Conservation (phyloP, 2,797 vertebrate genomes). For the Lutjanus argentimaculatus region DNA sequence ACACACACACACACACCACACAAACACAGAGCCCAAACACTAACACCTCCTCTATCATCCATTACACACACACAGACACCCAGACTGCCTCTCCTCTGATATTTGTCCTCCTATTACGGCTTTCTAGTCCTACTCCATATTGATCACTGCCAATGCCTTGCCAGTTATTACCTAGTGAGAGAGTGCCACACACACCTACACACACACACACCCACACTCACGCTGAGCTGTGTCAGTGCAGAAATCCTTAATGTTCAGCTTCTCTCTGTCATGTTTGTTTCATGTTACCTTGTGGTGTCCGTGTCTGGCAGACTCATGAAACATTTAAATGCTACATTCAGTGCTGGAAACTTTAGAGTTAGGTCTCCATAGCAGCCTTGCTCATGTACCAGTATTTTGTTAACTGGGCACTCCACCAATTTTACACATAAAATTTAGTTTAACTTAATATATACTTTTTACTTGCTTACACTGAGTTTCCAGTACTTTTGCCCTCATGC, state of each 20-base stretch:
- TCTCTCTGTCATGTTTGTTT: not conserved
- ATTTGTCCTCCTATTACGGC: constrained; percentile 70
- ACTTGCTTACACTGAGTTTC: too few species aligned
- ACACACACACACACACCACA: constrained; percentile 22
- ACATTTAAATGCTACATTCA: constrained; percentile 8
- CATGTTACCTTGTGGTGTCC: not conserved
- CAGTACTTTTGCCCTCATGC: too few species aligned
- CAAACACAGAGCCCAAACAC: constrained; percentile 45
- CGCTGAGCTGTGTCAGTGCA: constrained; percentile 10
- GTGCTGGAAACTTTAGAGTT: not conserved
- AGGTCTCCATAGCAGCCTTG: not conserved
- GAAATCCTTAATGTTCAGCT: not conserved
- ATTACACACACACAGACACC: constrained; percentile 55
- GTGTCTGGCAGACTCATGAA: constrained; percentile 5
- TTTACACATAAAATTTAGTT: not conserved
- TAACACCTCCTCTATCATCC: constrained; percentile 71
- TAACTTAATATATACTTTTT: too few species aligned
- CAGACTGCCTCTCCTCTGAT: constrained; percentile 62
- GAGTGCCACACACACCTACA: constrained; percentile 8
- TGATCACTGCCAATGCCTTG: constrained; percentile 60
- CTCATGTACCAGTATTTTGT: not conserved
- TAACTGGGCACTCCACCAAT: not conserved
- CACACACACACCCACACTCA: not conserved
- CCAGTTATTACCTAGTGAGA: constrained; percentile 57
- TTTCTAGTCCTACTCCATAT: constrained; percentile 63